phyloP scores from a whole-genome alignment of 2,113 vertebrate genomes.

The Galemys pyrenaicus region DNA sequence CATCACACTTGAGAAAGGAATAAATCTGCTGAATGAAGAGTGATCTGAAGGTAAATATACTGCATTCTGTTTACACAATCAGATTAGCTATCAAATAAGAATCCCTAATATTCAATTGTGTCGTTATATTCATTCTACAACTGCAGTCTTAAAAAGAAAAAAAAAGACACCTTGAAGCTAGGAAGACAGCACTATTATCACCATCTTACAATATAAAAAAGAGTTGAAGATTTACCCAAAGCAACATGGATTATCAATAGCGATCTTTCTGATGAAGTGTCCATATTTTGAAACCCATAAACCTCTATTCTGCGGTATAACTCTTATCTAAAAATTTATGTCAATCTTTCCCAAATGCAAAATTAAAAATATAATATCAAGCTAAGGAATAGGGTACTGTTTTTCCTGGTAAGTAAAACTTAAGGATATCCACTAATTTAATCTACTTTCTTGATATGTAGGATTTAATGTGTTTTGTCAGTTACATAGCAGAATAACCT shows the following conservation, averaged over 20 bases:
- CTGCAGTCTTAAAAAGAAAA: not conserved
- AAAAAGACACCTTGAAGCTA: not conserved
- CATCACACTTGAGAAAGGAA: slow-evolving; percentile 9
- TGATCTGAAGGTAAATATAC: not conserved
- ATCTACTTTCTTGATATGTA: not conserved
- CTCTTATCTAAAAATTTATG: not conserved
- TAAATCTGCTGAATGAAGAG: not conserved
- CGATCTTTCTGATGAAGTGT: not conserved
- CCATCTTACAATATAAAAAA: not conserved
- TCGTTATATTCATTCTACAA: not conserved
- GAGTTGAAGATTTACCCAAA: not conserved
- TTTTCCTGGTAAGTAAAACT: not conserved
- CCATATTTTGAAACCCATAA: not conserved
- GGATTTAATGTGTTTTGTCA: not conserved
- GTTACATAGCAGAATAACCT: not conserved
- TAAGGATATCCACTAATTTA: not conserved
- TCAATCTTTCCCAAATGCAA: not conserved
- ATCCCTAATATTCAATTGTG: not conserved
- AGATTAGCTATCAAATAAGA: not conserved
- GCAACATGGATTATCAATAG: not conserved
- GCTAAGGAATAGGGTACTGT: not conserved
- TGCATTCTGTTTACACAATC: not conserved
- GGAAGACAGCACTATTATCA: not conserved
- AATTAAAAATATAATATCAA: not conserved
- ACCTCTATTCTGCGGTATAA: not conserved